phyloP scores from a whole-genome alignment of 2,113 vertebrate species.

The Silurus glanis region DNA sequence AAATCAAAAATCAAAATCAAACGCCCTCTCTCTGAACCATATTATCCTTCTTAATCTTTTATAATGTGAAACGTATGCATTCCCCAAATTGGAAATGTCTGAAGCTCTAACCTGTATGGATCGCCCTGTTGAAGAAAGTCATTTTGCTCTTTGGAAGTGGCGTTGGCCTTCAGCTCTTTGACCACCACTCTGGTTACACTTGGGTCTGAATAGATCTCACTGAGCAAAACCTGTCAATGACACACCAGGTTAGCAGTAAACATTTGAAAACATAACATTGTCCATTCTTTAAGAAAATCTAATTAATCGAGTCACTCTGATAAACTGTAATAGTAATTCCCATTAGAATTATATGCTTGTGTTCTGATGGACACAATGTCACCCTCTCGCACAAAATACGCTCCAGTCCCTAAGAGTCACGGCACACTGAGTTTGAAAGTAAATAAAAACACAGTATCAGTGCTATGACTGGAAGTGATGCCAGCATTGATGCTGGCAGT shows the following conservation, averaged over 20 bases:
- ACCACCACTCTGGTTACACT: constrained; percentile 87
- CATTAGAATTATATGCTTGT: neutral
- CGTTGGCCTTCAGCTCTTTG: constrained; percentile 92
- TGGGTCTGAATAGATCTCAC: constrained; percentile 88
- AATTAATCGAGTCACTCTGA: neutral
- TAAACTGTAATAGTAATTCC: neutral
- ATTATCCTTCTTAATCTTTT: neutral
- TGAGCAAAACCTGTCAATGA: constrained; percentile 83
- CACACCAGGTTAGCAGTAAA: constrained; percentile 20
- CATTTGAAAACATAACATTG: neutral
- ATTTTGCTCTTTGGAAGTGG: constrained; percentile 88
- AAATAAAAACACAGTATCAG: constrained; percentile 15
- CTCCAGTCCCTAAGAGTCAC: neutral
- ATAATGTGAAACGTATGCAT: neutral
- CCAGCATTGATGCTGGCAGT: neutral
- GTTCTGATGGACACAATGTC: neutral
- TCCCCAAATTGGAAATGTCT: neutral
- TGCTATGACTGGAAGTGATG: constrained; percentile 3
- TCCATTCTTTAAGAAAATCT: neutral
- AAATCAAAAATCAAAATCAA: neutral
- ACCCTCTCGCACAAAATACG: constrained; percentile 8
- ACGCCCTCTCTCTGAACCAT: neutral
- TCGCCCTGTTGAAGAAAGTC: constrained; percentile 91
- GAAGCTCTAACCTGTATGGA: constrained; percentile 83
- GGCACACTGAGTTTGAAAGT: neutral